These are phyloP conservation scores for Bursaphelenchus okinawaensis DNA, from an alignment of 2,888 invertebrate species.

Conservation along the genomic window DNA sequence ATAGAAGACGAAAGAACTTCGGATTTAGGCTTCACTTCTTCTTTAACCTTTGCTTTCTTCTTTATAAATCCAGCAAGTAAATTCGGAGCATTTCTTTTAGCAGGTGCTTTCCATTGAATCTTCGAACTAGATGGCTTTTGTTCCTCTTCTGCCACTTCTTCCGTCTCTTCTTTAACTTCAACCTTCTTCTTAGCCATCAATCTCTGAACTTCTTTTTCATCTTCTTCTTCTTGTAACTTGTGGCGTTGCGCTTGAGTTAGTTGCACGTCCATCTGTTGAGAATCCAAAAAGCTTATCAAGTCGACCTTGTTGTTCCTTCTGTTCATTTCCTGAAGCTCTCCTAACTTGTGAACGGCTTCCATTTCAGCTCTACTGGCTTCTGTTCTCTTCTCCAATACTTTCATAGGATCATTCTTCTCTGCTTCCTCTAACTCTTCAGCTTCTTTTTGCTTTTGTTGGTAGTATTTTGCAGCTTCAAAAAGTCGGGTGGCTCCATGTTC, in stretches of 20 bases:
- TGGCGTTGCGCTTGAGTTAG: slow-evolving; percentile 75
- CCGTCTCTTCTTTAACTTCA: slow-evolving; percentile 28
- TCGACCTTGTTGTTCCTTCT: slow-evolving; percentile 79
- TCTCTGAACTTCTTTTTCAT: slow-evolving; percentile 68
- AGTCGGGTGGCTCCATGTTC: slow-evolving; percentile 97
- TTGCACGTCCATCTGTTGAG: slow-evolving; percentile 9
- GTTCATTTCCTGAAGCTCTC: slow-evolving; percentile 89
- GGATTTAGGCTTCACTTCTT: background rate
- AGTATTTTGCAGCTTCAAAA: slow-evolving; percentile 80
- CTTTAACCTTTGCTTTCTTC: background rate
- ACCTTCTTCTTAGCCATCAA: slow-evolving; percentile 34
- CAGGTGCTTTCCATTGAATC: background rate
- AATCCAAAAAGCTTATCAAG: slow-evolving; percentile 26
- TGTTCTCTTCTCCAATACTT: slow-evolving; percentile 83
- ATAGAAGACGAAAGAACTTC: background rate
- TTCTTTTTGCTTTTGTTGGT: slow-evolving; percentile 66
- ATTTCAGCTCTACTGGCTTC: slow-evolving; percentile 92
- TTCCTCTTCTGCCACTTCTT: background rate
- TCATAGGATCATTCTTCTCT: slow-evolving; percentile 97
- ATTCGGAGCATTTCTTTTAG: background rate
- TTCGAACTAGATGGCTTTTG: background rate
- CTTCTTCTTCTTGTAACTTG: slow-evolving; percentile 73
- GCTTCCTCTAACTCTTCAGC: slow-evolving; percentile 90
- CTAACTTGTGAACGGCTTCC: slow-evolving; percentile 80
- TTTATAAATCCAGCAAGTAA: background rate